phyloP scores from a whole-genome alignment of 2,113 vertebrate genomes.

The Laticauda laticaudata region DNA sequence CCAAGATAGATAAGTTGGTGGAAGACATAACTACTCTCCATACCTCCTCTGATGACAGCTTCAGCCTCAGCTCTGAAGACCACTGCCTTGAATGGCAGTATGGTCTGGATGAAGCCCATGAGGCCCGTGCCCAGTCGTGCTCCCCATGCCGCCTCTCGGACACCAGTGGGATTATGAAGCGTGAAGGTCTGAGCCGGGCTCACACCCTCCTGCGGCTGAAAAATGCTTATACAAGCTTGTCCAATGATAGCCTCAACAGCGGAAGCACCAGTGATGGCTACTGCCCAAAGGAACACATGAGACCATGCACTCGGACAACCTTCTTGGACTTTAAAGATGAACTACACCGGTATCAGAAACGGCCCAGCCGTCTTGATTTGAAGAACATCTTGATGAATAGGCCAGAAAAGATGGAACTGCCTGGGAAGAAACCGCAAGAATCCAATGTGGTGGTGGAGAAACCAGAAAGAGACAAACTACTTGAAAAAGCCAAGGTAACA shows the following conservation, averaged over 20 bases:
- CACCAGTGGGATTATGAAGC: constrained; percentile 68
- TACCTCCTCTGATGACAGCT: constrained; percentile 93
- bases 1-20: constrained; percentile 91
- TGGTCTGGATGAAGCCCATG: constrained; percentile 80
- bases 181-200: constrained; percentile 75
- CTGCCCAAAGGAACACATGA: constrained; percentile 84
- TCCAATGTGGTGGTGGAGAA: accelerated
- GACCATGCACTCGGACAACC: constrained; percentile 68
- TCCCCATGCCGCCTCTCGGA: constrained; percentile 86
- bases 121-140: constrained; percentile 86
- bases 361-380: constrained; percentile 88
- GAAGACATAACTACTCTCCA: constrained; percentile 93
- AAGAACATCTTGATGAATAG: constrained; percentile 73
- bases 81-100: constrained; percentile 88
- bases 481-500: constrained; percentile 56
- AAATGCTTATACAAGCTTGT: constrained; percentile 82
- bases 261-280: constrained; percentile 90
- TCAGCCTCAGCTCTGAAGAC: constrained; percentile 95
- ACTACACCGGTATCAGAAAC: constrained; percentile 67
- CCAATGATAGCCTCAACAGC: constrained; percentile 93
- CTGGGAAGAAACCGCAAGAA: constrained; percentile 4
- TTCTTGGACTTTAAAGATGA: constrained; percentile 65
- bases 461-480: constrained; percentile 21
- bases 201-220: constrained; percentile 85
- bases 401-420: constrained; percentile 44